Percentiles rank a stretch among this genome's conserved stretches.
These are phyloP conservation scores for Acanthisitta chloris DNA, from an alignment of 2,113 vertebrate species.

Conservation along the genomic window DNA sequence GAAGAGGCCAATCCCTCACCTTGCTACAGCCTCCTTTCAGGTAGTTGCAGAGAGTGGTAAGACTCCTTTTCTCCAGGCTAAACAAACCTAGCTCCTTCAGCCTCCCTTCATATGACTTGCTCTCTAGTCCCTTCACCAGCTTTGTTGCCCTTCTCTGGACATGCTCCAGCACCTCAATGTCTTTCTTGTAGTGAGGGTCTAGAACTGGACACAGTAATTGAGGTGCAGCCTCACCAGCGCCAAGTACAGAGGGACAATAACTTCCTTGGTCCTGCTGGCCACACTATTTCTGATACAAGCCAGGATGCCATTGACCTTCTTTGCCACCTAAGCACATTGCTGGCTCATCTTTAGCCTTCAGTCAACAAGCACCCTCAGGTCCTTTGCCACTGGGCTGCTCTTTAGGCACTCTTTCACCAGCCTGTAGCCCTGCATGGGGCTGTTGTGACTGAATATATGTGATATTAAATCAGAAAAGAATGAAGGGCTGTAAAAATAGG, in stretches of 20 bases:
- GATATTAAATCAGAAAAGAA: not conserved
- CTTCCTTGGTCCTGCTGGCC: not conserved
- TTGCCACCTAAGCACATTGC: not conserved
- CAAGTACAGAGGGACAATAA: not conserved
- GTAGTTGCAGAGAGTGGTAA: not conserved
- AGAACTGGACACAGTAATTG: not conserved
- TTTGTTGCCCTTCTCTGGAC: not conserved
- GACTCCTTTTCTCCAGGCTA: not conserved
- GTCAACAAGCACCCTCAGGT: not conserved
- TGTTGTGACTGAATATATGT: not conserved
- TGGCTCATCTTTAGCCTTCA: not conserved
- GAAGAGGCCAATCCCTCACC: rapidly evolving
- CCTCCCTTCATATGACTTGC: not conserved
- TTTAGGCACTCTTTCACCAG: not conserved
- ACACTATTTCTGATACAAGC: not conserved
- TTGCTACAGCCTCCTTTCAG: not conserved
- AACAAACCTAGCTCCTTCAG: not conserved
- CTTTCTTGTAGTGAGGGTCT: not conserved
- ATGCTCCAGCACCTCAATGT: not conserved
- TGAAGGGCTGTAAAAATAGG: not conserved
- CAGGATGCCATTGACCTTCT: not conserved
- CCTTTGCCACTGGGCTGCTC: not conserved
- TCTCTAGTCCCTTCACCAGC: not conserved
- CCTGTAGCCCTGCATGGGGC: not conserved
- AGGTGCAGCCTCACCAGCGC: not conserved